phyloP scores from a whole-genome alignment of 30 jellyfish, hydroid and myxozoan species.

The Chironex yamaguchii region DNA sequence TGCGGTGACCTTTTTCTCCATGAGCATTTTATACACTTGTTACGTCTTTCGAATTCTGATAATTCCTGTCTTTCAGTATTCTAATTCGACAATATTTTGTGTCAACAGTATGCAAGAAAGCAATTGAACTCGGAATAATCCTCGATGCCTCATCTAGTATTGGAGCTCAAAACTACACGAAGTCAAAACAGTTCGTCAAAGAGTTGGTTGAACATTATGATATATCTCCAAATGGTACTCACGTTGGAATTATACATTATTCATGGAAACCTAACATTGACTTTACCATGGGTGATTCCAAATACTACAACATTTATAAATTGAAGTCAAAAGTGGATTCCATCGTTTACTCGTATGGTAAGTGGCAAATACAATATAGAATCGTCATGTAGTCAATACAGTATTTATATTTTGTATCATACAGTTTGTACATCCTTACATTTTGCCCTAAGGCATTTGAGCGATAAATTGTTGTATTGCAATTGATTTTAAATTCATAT shows the following conservation, averaged over 20 bases:
- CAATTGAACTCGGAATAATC: constrained; percentile 85
- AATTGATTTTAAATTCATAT: too few relatives aligned
- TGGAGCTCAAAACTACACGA: constrained; percentile 59
- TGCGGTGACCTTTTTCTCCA: too few relatives aligned
- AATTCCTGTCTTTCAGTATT: background rate
- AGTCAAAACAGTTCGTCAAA: constrained; percentile 63
- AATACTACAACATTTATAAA: constrained; percentile 43
- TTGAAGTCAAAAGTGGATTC: constrained; percentile 63
- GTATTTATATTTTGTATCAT: too few relatives aligned
- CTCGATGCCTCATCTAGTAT: constrained; percentile 94
- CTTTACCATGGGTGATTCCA: constrained; percentile 44
- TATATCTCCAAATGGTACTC: constrained; percentile 76
- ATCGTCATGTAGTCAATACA: too few relatives aligned
- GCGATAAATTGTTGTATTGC: too few relatives aligned
- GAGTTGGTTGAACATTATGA: constrained; percentile 55
- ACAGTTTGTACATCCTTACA: too few relatives aligned
- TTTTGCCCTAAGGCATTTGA: too few relatives aligned
- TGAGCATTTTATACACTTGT: background rate
- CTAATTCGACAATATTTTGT: background rate
- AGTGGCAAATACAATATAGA: background rate
- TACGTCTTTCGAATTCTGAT: background rate
- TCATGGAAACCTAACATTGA: constrained; percentile 74
- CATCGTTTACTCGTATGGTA: constrained; percentile 56
- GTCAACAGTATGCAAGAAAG: constrained; percentile 78
- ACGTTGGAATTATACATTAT: constrained; percentile 83